Conservation (phyloP, 1,140 invertebrate species). For the Monochamus saltuarius region DNA sequence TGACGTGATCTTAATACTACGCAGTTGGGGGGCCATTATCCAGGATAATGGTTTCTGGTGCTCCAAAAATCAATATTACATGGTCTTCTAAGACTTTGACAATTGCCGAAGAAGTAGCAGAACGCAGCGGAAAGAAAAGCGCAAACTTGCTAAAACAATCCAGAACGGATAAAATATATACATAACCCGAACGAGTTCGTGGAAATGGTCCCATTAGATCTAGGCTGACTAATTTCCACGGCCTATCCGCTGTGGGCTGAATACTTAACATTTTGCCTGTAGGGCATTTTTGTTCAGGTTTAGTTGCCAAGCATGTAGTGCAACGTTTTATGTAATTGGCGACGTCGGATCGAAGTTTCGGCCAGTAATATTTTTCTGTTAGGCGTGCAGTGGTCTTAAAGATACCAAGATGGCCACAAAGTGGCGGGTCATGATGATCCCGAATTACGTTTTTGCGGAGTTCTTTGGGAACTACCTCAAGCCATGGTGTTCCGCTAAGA, state of each 20-base stretch:
- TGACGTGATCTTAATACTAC: no score
- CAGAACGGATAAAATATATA: constrained; percentile 13
- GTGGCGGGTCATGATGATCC: constrained; percentile 16
- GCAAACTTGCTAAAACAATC: constrained; percentile 22
- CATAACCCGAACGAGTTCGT: constrained; percentile 4
- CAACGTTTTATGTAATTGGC: constrained; percentile 11
- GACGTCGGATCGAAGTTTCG: constrained; percentile 15
- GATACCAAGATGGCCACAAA: constrained; percentile 29
- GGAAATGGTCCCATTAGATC: constrained; percentile 17
- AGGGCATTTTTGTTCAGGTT: constrained; percentile 18
- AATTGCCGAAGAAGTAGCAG: constrained; percentile 6
- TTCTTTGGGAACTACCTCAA: constrained; percentile 1
- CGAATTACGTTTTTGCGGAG: not conserved
- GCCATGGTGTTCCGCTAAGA: not conserved
- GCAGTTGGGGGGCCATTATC: no score
- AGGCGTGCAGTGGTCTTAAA: constrained; percentile 25
- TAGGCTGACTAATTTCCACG: constrained; percentile 20
- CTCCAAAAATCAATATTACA: constrained; percentile 31
- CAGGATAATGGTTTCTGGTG: constrained; percentile 12
- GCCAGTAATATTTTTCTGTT: constrained; percentile 22
- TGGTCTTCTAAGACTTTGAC: constrained; percentile 13
- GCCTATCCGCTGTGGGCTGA: not conserved
- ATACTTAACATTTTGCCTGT: constrained; percentile 15
- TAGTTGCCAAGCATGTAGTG: constrained; percentile 3
- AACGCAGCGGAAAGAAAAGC: constrained; percentile 14